Conservation (phyloP, 2,888 invertebrate species). For the Brachyptera risi region DNA sequence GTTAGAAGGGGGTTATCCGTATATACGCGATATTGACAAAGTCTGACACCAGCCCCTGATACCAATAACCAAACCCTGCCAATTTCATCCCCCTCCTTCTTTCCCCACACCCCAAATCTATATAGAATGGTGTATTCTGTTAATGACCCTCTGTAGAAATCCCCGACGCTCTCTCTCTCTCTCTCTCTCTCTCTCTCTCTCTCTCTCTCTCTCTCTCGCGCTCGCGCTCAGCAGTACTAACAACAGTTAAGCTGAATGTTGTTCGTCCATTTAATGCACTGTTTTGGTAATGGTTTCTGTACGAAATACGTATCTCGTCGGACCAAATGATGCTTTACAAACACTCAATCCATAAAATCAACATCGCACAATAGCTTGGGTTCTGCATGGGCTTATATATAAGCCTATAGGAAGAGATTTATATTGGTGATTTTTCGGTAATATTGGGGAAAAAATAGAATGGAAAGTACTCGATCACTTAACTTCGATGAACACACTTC, state of each 20-base stretch:
- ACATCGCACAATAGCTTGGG: background rate
- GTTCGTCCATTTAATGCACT: conserved; percentile 8
- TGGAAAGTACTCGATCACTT: no score
- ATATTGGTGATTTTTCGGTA: no score
- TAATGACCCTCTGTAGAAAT: conserved; percentile 9
- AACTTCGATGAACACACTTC: no score
- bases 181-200: background rate
- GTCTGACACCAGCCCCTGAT: conserved; percentile 7
- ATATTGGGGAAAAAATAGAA: no score
- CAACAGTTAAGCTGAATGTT: background rate
- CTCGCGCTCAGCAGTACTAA: background rate
- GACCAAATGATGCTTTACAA: conserved; percentile 6
- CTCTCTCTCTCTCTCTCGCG: background rate
- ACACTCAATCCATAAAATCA: conserved; percentile 10
- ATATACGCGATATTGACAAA: conserved; percentile 4
- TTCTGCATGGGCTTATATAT: background rate
- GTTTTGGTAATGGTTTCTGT: conserved; percentile 2
- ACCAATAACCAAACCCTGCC: conserved; percentile 10
- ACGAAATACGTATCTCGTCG: no score
- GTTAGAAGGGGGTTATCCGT: background rate
- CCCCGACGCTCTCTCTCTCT: background rate
- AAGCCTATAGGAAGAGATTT: background rate
- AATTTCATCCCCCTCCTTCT: background rate
- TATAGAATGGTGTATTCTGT: conserved; percentile 3
- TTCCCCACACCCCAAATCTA: no score